Evolutionary conservation across 2,113 vertebrate genomes (phyloP).

Genomic region (Puffinus mauretanicus): DNA sequence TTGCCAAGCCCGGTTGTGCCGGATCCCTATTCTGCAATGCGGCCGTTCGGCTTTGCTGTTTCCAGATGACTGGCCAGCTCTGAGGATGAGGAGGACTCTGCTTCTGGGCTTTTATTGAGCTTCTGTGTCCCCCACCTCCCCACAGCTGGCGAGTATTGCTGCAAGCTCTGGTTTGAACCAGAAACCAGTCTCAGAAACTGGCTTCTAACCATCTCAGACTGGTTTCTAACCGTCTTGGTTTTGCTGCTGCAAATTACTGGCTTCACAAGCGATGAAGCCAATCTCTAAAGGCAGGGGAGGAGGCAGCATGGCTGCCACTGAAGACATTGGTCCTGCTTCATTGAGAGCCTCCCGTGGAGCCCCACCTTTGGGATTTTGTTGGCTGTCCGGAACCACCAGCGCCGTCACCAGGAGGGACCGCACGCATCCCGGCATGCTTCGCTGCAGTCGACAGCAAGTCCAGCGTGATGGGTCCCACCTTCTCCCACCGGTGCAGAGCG

Average conservation of each 20-base stretch:
- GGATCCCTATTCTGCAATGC: neutral
- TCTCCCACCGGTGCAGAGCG: rapidly evolving
- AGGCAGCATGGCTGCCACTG: neutral
- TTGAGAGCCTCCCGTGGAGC: neutral
- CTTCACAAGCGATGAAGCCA: neutral
- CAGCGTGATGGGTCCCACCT: neutral
- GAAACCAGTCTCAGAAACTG: neutral
- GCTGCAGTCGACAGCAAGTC: neutral
- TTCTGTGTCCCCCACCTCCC: neutral
- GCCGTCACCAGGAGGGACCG: neutral
- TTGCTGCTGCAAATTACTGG: neutral
- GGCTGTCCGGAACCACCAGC: neutral
- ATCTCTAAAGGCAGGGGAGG: neutral
- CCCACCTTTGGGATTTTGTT: neutral
- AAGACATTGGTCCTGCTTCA: neutral
- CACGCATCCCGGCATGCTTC: rapidly evolving
- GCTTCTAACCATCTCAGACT: neutral
- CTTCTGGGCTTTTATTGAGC: neutral
- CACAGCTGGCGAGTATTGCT: neutral
- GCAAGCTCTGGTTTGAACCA: neutral
- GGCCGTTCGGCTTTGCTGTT: neutral
- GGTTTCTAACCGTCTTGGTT: neutral
- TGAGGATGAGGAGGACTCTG: neutral
- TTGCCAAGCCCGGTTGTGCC: neutral
- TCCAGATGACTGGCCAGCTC: neutral